Evolutionary conservation across 2,113 vertebrate genomes (phyloP).

Genomic region (Oryzias woworae): DNA sequence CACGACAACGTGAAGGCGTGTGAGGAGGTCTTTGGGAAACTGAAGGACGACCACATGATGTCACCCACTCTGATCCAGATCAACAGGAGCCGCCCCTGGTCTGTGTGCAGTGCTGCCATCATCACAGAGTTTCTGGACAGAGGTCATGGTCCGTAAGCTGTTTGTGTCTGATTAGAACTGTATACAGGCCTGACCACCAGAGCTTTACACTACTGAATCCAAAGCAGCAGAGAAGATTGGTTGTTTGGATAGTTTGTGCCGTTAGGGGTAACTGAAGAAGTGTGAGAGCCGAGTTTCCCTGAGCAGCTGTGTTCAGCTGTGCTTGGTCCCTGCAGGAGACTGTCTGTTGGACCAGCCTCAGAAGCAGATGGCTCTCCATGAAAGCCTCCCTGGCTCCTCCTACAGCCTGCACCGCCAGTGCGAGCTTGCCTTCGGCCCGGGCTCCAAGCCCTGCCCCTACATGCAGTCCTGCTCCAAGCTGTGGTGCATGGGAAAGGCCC

Average conservation of each 20-base stretch:
- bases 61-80: slow-evolving; percentile 97
- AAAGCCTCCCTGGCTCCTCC: slow-evolving; percentile 83
- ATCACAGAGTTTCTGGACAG: slow-evolving; percentile 96
- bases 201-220: background rate
- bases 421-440: slow-evolving; percentile 88
- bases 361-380: slow-evolving; percentile 84
- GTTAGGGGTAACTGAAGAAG: too few relatives aligned
- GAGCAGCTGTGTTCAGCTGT: background rate
- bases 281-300: too few relatives aligned
- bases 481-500: slow-evolving; percentile 93
- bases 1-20: slow-evolving; percentile 96
- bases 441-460: slow-evolving; percentile 94
- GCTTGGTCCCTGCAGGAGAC: slow-evolving; percentile 78
- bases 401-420: slow-evolving; percentile 93
- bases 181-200: background rate
- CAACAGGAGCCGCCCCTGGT: slow-evolving; percentile 92
- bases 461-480: slow-evolving; percentile 95
- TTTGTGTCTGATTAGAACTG: slow-evolving; percentile 11
- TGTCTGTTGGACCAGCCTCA: slow-evolving; percentile 92
- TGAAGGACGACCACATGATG: slow-evolving; percentile 98
- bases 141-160: slow-evolving; percentile 85
- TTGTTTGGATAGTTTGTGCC: too few relatives aligned
- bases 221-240: too few relatives aligned
- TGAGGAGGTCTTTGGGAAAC: slow-evolving; percentile 91
- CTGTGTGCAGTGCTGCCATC: slow-evolving; percentile 93